Base-by-base conservation (phyloP, 2,113 vertebrate genomes). In the Oreochromis tanganicae region DNA sequence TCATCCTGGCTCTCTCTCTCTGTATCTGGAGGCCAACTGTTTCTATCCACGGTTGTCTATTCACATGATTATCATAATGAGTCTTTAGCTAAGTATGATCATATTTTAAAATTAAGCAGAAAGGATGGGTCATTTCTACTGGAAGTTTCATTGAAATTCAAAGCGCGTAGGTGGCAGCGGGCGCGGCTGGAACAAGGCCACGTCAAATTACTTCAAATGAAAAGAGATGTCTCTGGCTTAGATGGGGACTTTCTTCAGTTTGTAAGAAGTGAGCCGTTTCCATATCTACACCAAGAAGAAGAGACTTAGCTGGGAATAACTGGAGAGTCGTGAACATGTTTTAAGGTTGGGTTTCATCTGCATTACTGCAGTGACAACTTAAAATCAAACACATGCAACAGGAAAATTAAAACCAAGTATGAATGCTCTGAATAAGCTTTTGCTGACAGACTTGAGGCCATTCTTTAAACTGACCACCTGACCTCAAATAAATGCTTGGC, bases 21-120 rank as follows among this genome's bases (percentile, higher is more conserved):
- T 61, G 84, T 68, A 91, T 91, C 87, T 92, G 85, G 81, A 81
- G 54, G 55, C 85, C 84, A 93, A 48, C 87, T 91, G 87, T 50
- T 84, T 21, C 75, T 57, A 56, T 61, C 52, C 7, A 12, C 34
- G 34, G 88, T 85, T 54, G 66, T 32, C 57, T 54, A 34, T 29
- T 41, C 29, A 50, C 24, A 73, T 66, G 34, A 84, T 85, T 79
- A 81, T 52, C 8, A 75, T 46, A 48, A 84, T 83, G 78, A 88
- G 24, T 16, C 27, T 52, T 19, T 46, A 27, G 32, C 21, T 17
- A 46, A 82, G 27, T 41, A 41, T 57, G 86, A 29, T 85, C 19
- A 24, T 52, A 54, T 82, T 88, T 84, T 24, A 78, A 78, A 71
- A 85, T 52, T 9, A 86, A 43, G 68, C 29, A 84, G 57, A 81